A percentile compares a stretch with the other conserved stretches of the same genome.
phyloP scores from a whole-genome alignment of 2,888 invertebrate genomes.

The Chaitophorus viminalis region DNA sequence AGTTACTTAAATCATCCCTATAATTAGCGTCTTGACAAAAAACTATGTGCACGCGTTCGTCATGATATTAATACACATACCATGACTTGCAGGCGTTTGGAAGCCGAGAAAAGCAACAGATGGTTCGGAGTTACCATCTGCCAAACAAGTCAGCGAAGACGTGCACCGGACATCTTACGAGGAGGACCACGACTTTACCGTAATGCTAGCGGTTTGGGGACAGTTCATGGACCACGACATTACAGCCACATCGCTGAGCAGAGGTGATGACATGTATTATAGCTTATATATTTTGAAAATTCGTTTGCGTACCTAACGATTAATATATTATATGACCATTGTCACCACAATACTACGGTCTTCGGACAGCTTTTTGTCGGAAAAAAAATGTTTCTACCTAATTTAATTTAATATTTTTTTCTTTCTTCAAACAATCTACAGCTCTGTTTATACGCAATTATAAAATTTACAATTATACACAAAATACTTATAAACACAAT shows the following conservation, averaged over 20 bases:
- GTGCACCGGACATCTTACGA: conserved; percentile 80
- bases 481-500: too few relatives aligned
- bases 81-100: conserved; percentile 71
- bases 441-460: too few relatives aligned
- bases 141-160: conserved; percentile 78
- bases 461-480: too few relatives aligned
- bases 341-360: too few relatives aligned
- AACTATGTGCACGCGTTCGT: neutral
- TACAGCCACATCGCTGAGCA: conserved; percentile 82
- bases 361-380: too few relatives aligned
- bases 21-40: too few relatives aligned
- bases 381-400: too few relatives aligned
- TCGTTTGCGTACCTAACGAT: too few relatives aligned
- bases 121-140: conserved; percentile 75
- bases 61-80: neutral
- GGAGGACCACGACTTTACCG: conserved; percentile 80
- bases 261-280: conserved; percentile 68
- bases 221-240: conserved; percentile 90
- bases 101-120: conserved; percentile 73
- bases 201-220: conserved; percentile 88
- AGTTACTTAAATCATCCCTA: too few relatives aligned
- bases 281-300: neutral
- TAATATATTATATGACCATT: too few relatives aligned
- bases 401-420: too few relatives aligned
- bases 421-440: too few relatives aligned